Percentiles rank a stretch among this genome's conserved stretches.
phyloP scores from a whole-genome alignment of 1,140 invertebrate species.

The Heliconius eleuchia region DNA sequence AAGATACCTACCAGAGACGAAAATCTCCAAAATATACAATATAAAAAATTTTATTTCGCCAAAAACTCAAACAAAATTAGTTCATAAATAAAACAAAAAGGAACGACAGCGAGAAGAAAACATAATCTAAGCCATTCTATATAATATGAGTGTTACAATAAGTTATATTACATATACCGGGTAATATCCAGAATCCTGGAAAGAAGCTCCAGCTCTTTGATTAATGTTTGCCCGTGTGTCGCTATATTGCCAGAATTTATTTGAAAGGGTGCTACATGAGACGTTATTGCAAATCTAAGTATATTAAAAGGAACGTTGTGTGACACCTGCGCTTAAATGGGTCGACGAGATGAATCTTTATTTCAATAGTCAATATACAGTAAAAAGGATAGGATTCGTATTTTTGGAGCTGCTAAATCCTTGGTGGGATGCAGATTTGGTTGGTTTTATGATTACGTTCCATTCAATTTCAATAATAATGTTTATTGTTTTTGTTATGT shows the following conservation, averaged over 20 bases:
- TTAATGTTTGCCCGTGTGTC: constrained; percentile 69
- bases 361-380: constrained; percentile 30
- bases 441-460: background rate
- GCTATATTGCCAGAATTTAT: constrained; percentile 71
- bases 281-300: constrained; percentile 75
- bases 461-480: background rate
- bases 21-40: background rate
- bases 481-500: background rate
- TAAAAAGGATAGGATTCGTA: background rate
- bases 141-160: constrained; percentile 65
- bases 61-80: constrained; percentile 35
- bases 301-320: constrained; percentile 71
- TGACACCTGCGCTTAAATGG: constrained; percentile 53
- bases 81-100: constrained; percentile 30
- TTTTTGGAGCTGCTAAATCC: background rate
- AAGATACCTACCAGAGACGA: background rate
- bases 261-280: constrained; percentile 56
- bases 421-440: background rate
- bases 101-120: constrained; percentile 49
- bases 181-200: constrained; percentile 60
- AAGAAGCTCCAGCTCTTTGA: constrained; percentile 65
- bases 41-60: constrained; percentile 12
- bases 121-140: constrained; percentile 50
- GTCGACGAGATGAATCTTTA: constrained; percentile 35
- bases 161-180: constrained; percentile 58